Evolutionary conservation across 35 echinoderm and acorn worm species (phyloP).

Genomic region (Lytechinus pictus): DNA sequence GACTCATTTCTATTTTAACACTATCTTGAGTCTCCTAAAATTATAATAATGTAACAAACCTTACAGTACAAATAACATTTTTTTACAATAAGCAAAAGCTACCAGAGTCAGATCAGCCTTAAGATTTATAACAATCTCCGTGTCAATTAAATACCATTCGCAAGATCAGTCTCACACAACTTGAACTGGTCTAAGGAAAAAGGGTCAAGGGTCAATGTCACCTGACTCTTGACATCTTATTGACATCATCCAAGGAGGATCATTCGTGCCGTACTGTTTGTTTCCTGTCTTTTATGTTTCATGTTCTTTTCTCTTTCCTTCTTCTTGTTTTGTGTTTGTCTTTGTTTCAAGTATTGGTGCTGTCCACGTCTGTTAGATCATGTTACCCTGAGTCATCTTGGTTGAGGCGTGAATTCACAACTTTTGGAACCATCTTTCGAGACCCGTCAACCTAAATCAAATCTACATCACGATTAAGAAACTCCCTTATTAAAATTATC

Average conservation of each 20-base stretch:
- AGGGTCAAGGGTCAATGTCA: not conserved
- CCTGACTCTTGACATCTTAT: not conserved
- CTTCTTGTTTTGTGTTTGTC: not conserved
- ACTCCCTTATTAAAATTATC: no score
- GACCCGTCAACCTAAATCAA: not conserved
- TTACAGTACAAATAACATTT: no score
- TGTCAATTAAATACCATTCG: not conserved
- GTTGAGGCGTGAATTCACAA: not conserved
- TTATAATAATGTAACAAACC: no score
- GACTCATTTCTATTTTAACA: not conserved
- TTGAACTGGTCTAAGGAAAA: not conserved
- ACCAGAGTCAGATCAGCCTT: not conserved
- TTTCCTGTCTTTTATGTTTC: not conserved
- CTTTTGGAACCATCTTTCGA: not conserved
- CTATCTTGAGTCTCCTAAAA: not conserved
- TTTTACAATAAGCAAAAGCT: not conserved
- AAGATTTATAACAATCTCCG: no score
- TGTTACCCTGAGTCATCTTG: not conserved
- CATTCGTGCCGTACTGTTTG: no score
- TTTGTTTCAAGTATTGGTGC: not conserved
- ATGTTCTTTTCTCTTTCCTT: not conserved
- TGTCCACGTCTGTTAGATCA: not conserved
- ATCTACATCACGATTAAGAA: not conserved
- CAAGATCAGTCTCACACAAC: not conserved
- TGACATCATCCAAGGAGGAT: no score